Conservation (phyloP, 2,797 vertebrate species). For the Agapornis canus region DNA sequence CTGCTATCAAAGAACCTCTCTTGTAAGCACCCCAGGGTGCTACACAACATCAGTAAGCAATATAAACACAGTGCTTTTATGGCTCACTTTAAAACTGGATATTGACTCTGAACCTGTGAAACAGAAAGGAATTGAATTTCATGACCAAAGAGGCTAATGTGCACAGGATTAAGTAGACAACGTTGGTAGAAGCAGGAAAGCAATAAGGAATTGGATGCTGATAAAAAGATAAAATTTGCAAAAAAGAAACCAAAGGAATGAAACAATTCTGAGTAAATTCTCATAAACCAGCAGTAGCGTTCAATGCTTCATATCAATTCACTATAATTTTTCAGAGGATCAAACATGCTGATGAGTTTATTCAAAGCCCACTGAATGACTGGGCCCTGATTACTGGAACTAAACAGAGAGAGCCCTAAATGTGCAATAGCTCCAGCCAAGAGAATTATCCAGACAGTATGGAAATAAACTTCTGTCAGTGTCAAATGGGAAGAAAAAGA, state of each 20-base stretch:
- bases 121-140: constrained; percentile 62
- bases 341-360: constrained; percentile 45
- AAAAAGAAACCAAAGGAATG: constrained; percentile 30
- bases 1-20: constrained; percentile 40
- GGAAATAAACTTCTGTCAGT: constrained; percentile 3
- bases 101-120: constrained; percentile 55
- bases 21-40: constrained; percentile 48
- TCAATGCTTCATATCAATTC: constrained; percentile 46
- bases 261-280: constrained; percentile 26
- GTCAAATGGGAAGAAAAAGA: not conserved
- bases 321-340: constrained; percentile 36
- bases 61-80: constrained; percentile 55
- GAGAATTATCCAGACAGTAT: not conserved
- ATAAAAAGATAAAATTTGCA: constrained; percentile 24
- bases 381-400: not conserved
- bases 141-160: constrained; percentile 23
- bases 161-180: constrained; percentile 26
- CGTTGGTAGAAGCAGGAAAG: constrained; percentile 1
- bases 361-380: constrained; percentile 47
- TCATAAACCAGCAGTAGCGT: constrained; percentile 16
- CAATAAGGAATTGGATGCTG: not conserved
- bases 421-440: not conserved
- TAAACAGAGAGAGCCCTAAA: not conserved
- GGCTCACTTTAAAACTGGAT: constrained; percentile 61
- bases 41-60: constrained; percentile 32